Evolutionary conservation across 2,888 invertebrate species (phyloP).

Genomic region (Cantharis nigra): DNA sequence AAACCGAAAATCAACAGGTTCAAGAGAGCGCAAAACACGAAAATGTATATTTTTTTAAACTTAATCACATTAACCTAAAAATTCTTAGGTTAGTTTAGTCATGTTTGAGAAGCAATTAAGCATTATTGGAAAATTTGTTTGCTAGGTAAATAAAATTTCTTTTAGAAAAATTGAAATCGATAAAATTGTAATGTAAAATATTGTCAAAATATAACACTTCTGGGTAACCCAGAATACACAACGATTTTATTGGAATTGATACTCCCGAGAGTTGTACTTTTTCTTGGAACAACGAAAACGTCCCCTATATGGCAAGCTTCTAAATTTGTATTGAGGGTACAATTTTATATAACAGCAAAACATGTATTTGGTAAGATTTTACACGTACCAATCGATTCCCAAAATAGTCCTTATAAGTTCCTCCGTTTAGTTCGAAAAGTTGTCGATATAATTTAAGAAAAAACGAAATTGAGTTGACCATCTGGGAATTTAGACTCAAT

Average conservation of each 20-base stretch:
- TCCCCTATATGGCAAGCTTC: neutral
- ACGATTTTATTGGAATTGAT: neutral
- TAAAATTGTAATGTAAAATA: neutral
- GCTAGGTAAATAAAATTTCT: neutral
- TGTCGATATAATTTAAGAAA: slow-evolving; percentile 8
- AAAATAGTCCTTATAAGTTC: slow-evolving; percentile 4
- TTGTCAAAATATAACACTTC: neutral
- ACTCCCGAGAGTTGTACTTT: neutral
- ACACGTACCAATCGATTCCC: slow-evolving; percentile 11
- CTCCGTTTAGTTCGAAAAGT: slow-evolving; percentile 1
- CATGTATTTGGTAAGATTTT: slow-evolving; percentile 2
- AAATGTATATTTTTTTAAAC: neutral
- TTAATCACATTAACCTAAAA: neutral
- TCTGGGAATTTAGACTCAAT: slow-evolving; percentile 17
- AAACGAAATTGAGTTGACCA: slow-evolving; percentile 17
- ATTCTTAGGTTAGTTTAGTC: neutral
- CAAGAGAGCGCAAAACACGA: neutral
- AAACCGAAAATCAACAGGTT: neutral
- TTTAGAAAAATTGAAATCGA: neutral
- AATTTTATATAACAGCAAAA: slow-evolving; percentile 1
- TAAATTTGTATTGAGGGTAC: neutral
- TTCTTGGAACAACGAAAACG: neutral
- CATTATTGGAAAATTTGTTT: neutral
- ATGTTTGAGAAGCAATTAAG: neutral
- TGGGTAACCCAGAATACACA: neutral